Percentiles rank a stretch among this genome's conserved stretches.
Evolutionary conservation across 2,113 vertebrate genomes (phyloP).

Genomic region (Salvelinus alpinus): DNA sequence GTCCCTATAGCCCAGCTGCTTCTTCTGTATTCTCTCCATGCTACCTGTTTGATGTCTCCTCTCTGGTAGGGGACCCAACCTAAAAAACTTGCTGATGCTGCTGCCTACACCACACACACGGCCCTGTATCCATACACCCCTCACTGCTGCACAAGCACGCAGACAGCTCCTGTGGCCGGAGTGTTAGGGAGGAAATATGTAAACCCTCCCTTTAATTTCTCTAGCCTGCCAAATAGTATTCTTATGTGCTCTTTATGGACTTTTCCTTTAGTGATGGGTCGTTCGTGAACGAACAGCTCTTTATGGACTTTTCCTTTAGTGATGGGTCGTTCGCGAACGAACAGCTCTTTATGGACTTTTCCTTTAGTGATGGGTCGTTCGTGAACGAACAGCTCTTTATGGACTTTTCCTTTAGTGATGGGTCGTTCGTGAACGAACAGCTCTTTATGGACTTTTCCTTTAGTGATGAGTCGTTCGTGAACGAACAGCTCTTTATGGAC

Average conservation of each 20-base stretch:
- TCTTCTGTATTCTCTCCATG: background rate
- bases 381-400: too few species aligned
- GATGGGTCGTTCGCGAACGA: too few species aligned
- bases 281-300: too few species aligned
- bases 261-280: too few species aligned
- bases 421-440: too few species aligned
- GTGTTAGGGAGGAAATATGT: slow-evolving; percentile 5
- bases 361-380: too few species aligned
- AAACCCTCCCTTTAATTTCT: slow-evolving; percentile 7
- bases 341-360: too few species aligned
- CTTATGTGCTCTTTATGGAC: background rate
- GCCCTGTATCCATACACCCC: background rate
- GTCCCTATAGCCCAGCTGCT: background rate
- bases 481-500: too few species aligned
- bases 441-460: too few species aligned
- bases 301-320: too few species aligned
- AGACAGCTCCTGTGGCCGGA: background rate
- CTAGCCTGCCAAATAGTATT: background rate
- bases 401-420: too few species aligned
- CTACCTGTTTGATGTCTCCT: slow-evolving; percentile 4
- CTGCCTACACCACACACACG: background rate
- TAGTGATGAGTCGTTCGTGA: too few species aligned
- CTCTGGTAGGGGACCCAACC: background rate
- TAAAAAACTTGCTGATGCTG: background rate
- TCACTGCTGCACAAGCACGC: slow-evolving; percentile 3